phyloP scores from a whole-genome alignment of 2,888 invertebrate species.

The Serripes groenlandicus region DNA sequence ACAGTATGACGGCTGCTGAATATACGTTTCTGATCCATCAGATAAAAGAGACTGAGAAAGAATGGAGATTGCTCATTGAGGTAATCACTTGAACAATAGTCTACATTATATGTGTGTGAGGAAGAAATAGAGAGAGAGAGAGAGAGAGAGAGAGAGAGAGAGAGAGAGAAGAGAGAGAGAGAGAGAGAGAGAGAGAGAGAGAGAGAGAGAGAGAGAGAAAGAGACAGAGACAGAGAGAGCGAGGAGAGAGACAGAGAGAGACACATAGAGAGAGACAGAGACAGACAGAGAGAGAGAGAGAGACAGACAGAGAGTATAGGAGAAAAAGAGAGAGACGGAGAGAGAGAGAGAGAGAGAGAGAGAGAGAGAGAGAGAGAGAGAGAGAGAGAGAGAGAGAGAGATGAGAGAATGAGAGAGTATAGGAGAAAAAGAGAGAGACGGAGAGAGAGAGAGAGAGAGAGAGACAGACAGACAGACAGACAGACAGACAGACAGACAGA shows the following conservation, averaged over 20 bases:
- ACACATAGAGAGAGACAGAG: background rate
- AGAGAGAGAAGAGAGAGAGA: no score
- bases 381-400: background rate
- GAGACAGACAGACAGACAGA: background rate
- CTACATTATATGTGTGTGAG: no score
- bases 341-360: background rate
- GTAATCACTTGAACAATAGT: no score
- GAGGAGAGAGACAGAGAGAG: background rate
- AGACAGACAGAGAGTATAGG: background rate
- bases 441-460: background rate
- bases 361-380: background rate
- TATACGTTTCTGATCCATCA: no score
- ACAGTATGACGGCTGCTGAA: no score
- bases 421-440: background rate
- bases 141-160: no score
- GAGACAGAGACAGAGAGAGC: no score
- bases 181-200: no score
- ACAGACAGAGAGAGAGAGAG: background rate
- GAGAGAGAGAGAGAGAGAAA: no score
- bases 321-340: background rate
- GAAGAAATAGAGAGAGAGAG: no score
- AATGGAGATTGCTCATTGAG: no score
- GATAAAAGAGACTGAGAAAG: no score
- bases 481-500: background rate
- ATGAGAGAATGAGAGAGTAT: background rate